Base-by-base conservation (phyloP, 35 echinoderm and acorn worm species). In the Acanthaster planci region DNA sequence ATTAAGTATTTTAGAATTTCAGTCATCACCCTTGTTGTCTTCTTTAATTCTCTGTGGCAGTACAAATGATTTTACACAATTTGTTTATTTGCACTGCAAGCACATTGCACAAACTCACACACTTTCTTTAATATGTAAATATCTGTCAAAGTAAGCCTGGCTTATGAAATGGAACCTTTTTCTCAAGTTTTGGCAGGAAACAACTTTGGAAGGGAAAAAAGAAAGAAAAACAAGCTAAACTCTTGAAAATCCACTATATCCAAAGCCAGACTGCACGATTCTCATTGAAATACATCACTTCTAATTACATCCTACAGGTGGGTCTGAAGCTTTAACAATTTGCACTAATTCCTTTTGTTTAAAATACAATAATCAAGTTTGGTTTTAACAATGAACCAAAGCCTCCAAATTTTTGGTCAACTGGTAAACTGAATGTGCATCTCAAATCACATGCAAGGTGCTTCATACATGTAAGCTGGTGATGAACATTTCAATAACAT, bases 91-190 rank as follows among this genome's bases (percentile, higher is more conserved):
- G 64, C 64, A 72, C 64, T 72, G 64, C 64, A 26, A 72, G 64
- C 64, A 72, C 64, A 72, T 72, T 72, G 64, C 64, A 72, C 64
- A 72, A 72, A 72, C 64, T 72, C 64, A 72, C 64, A 72, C 64
- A 72, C 64, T 31, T 72, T 31, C 14, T n/a, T 72, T 72, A 31
- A 31, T 72, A 14, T 26, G 18, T 26, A 72, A 72, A 21, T 35
- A 29, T 72, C 30, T 72, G 23, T 34, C 26, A 31, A 31, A 72
- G 64, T 34, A 31, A 72, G 34, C 26, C 64, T 72, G 23, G 64
- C 64, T 72, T 19, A 29, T 47, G 42, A 47, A 47, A 47, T 6
- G 42, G 42, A 6, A 12, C 42, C 4, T 12, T n/a, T n/a, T n/a
- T 12, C 42, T 12, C 12, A 12, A 47, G 4, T 47, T 12, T 6